phyloP scores from a whole-genome alignment of 2,113 vertebrate species.

The Mystacornis crossleyi region DNA sequence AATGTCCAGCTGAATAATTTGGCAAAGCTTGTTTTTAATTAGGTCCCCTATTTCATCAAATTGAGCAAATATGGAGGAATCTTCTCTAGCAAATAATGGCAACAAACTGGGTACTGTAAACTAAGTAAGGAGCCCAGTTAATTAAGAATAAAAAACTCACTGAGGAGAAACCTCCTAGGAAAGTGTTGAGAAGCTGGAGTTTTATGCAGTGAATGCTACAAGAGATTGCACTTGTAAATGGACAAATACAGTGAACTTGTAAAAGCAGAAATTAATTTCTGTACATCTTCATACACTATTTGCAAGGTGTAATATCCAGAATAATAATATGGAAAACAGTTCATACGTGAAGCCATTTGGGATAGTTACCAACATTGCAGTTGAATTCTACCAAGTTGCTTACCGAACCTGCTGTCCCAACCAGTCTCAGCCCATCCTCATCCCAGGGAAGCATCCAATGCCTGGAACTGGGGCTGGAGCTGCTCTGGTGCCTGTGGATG shows the following conservation, averaged over 20 bases:
- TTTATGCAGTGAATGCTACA: neutral
- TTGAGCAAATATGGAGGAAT: neutral
- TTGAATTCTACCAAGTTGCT: neutral
- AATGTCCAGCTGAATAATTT: neutral
- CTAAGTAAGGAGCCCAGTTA: neutral
- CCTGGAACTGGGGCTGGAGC: neutral
- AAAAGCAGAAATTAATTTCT: neutral
- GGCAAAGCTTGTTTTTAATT: neutral
- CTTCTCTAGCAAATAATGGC: neutral
- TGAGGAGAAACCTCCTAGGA: neutral
- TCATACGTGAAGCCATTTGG: neutral
- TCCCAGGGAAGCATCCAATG: fast-evolving
- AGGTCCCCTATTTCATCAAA: neutral
- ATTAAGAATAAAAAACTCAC: neutral
- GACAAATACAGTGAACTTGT: neutral
- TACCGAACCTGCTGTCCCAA: neutral
- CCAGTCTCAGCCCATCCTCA: neutral
- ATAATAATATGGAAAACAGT: neutral
- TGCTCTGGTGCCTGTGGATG: neutral
- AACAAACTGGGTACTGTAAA: neutral
- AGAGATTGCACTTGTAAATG: neutral
- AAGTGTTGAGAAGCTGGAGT: neutral
- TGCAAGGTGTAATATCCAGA: neutral
- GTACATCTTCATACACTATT: neutral
- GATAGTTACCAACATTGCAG: neutral